Percentiles rank a stretch among this genome's conserved stretches.
Conservation (phyloP, 1,140 invertebrate species). For the Antheraea mylitta region DNA sequence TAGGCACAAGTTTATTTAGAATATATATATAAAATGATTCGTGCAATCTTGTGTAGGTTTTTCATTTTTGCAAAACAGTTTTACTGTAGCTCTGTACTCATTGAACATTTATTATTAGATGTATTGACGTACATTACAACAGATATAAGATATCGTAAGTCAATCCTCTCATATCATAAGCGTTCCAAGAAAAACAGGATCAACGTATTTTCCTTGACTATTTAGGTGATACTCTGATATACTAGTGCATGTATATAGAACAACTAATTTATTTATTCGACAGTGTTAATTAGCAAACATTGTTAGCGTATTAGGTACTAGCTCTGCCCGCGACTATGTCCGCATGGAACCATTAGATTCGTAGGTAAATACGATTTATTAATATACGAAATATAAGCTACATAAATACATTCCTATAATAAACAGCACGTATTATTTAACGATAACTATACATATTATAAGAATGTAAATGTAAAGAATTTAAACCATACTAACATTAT, state of each 20-base stretch:
- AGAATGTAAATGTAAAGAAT: no score
- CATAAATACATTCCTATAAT: no score
- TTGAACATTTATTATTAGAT: conserved; percentile 23
- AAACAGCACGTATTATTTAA: no score
- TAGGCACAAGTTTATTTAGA: no score
- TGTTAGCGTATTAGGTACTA: not conserved
- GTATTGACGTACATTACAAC: conserved; percentile 30
- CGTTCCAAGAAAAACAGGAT: conserved; percentile 30
- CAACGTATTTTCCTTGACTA: conserved; percentile 1
- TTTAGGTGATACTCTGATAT: not conserved
- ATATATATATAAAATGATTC: not conserved
- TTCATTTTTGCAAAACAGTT: not conserved
- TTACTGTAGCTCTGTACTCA: conserved; percentile 16
- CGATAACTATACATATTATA: no score
- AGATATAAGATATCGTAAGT: conserved; percentile 22
- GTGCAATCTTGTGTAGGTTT: not conserved
- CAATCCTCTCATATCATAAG: conserved; percentile 24
- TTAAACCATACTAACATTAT: no score
- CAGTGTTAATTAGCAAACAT: not conserved
- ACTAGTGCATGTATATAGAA: no score
- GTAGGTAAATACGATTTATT: no score
- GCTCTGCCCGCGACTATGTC: no score
- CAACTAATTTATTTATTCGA: no score
- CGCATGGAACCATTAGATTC: no score
- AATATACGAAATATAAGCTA: no score